Evolutionary conservation across 1,140 invertebrate genomes (phyloP), one percentile per base, ranked within the genome.

Genomic region (Mercenaria mercenaria): DNA sequence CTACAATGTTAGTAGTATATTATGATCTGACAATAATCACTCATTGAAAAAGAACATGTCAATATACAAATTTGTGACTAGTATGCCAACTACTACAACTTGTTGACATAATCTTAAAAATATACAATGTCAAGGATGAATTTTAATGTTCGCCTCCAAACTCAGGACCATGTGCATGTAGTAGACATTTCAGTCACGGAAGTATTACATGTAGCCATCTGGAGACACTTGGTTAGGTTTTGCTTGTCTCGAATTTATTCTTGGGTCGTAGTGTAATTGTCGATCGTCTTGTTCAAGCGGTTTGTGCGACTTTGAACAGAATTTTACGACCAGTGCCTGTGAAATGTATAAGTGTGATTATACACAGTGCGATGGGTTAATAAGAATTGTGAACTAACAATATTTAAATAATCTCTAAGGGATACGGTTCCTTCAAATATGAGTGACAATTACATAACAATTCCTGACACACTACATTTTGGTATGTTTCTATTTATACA

Each of bases 291-390:
- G 26, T 8, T 83, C 32, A 34, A 3, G 10, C 0, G n/a, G 8
- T 69, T 83, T 83, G n/a, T 74, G 83, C 1, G 83, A 47, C 41
- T 85, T 85, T n/a, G 86, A 88, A 29, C 86, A 80, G 61, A 61
- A 80, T 56, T 80, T 80, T 1, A 81, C 32, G 15, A 88, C 74
- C 56, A 88, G 52, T 47, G 41, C 77, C 74, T 88, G 56, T 81
- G 74, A 88, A 81, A 0, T 43, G 0, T 3, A 23, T 3, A 23
- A 84, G 29, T 77, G 29, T 41, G n/a, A n/a, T n/a, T n/a, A n/a
- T n/a, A n/a, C n/a, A 74, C 11, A n/a, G 18, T 29, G 23, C 20
- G 23, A 8, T 23, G 29, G n/a, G 32, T n/a, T 15, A 37, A 26
- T 18, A 23, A 20, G 69, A 18, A 74, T 74, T 6, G 4, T 37